Evolutionary conservation across 2,797 vertebrate genomes (phyloP).

Genomic region (Characodon lateralis): DNA sequence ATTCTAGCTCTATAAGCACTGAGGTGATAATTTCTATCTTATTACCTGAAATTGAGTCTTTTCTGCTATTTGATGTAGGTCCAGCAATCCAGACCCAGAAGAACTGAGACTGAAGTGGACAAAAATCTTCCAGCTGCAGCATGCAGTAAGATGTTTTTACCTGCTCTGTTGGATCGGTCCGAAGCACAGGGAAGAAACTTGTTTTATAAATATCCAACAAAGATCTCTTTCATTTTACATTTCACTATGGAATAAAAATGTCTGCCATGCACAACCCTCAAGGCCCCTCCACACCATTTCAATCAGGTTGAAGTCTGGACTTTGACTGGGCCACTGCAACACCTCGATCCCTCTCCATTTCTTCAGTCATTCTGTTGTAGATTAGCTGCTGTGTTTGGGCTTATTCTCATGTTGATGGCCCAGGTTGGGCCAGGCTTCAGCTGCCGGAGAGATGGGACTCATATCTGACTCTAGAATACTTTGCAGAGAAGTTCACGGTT

Average conservation of each 20-base stretch:
- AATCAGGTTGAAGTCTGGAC: too few species aligned
- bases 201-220: not conserved
- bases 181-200: not conserved
- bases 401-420: too few species aligned
- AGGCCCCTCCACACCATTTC: too few species aligned
- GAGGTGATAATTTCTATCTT: not conserved
- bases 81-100: not conserved
- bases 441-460: not conserved
- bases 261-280: too few species aligned
- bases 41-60: not conserved
- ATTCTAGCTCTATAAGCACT: not conserved
- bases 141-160: conserved; percentile 67
- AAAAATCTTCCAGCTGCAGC: conserved; percentile 79
- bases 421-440: not conserved
- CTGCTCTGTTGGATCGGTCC: not conserved
- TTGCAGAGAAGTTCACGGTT: too few species aligned
- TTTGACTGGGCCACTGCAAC: too few species aligned
- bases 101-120: conserved; percentile 47
- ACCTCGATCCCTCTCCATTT: too few species aligned
- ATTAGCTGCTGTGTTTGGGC: not conserved
- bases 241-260: not conserved
- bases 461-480: not conserved
- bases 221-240: not conserved
- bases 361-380: too few species aligned
- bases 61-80: not conserved